These are phyloP conservation scores for Phoxinus dragarum DNA, from an alignment of 2,797 vertebrate genomes.

Conservation along the genomic window DNA sequence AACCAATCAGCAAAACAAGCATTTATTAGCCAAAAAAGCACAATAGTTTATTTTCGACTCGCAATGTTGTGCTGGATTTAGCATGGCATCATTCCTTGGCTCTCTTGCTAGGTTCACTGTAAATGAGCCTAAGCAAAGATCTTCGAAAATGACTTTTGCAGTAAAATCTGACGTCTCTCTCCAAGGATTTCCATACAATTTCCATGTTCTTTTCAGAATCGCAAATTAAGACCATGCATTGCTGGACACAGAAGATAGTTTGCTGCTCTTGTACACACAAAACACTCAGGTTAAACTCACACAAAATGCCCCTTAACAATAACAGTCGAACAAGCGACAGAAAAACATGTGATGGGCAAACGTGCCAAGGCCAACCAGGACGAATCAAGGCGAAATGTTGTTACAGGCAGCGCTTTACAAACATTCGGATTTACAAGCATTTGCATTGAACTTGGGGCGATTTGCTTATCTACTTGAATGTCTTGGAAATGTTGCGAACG, in stretches of 20 bases:
- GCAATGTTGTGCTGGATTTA: constrained; percentile 37
- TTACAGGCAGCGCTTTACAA: constrained; percentile 56
- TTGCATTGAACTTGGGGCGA: constrained; percentile 74
- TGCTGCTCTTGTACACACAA: constrained; percentile 55
- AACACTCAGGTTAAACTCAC: constrained; percentile 38
- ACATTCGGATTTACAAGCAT: constrained; percentile 74
- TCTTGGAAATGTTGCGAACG: constrained; percentile 77
- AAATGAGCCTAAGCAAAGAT: constrained; percentile 60
- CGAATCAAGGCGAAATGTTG: constrained; percentile 52
- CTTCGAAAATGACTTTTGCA: constrained; percentile 59
- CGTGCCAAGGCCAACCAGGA: constrained; percentile 30
- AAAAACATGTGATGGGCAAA: constrained; percentile 25
- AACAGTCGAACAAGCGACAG: constrained; percentile 8
- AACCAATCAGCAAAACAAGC: neutral
- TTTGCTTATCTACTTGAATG: constrained; percentile 66
- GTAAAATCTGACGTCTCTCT: constrained; percentile 60
- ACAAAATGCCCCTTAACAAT: constrained; percentile 8
- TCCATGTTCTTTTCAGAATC: constrained; percentile 82
- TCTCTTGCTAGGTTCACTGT: constrained; percentile 38
- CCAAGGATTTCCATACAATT: constrained; percentile 79
- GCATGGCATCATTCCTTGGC: constrained; percentile 29
- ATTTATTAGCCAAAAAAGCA: neutral
- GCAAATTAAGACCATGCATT: constrained; percentile 76
- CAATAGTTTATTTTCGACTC: neutral
- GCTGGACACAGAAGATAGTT: constrained; percentile 70